These are phyloP conservation scores for Oxytorus armatus DNA, from an alignment of 2,888 invertebrate species.

Conservation along the genomic window DNA sequence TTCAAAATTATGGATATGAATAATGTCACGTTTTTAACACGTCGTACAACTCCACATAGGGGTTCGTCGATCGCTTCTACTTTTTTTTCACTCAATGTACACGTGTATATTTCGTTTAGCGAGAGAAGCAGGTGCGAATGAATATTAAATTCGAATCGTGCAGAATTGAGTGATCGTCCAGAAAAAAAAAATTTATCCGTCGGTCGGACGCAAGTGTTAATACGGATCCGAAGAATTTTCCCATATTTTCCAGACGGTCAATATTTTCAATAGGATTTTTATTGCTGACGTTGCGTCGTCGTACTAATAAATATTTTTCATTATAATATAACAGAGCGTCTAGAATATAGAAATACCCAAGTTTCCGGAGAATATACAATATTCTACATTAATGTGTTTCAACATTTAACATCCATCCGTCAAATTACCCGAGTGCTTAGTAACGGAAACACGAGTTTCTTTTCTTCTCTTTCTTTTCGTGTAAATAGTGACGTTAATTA, in stretches of 20 bases:
- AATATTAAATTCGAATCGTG: too few relatives aligned
- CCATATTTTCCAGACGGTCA: too few relatives aligned
- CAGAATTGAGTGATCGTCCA: too few relatives aligned
- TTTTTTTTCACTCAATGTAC: too few relatives aligned
- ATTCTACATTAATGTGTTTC: constrained; percentile 72
- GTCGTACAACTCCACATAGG: too few relatives aligned
- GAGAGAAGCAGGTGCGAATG: background rate
- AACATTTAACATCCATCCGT: constrained; percentile 72
- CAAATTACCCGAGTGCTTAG: constrained; percentile 59
- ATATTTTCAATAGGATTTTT: constrained; percentile 54
- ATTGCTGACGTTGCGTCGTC: constrained; percentile 43
- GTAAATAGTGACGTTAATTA: constrained; percentile 52
- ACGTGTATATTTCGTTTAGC: too few relatives aligned
- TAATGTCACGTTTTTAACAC: too few relatives aligned
- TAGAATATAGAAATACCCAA: constrained; percentile 71
- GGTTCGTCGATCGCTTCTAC: too few relatives aligned
- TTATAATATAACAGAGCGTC: constrained; percentile 68
- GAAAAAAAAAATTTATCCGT: too few relatives aligned
- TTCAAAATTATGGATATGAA: too few relatives aligned
- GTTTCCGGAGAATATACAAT: constrained; percentile 71
- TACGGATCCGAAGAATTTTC: background rate
- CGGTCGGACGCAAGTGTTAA: too few relatives aligned
- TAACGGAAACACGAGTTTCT: constrained; percentile 59
- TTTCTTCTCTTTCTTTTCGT: constrained; percentile 21
- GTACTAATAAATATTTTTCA: constrained; percentile 59